These are phyloP conservation scores for Carollia perspicillata DNA, from an alignment of 2,113 vertebrate species.

Conservation along the genomic window DNA sequence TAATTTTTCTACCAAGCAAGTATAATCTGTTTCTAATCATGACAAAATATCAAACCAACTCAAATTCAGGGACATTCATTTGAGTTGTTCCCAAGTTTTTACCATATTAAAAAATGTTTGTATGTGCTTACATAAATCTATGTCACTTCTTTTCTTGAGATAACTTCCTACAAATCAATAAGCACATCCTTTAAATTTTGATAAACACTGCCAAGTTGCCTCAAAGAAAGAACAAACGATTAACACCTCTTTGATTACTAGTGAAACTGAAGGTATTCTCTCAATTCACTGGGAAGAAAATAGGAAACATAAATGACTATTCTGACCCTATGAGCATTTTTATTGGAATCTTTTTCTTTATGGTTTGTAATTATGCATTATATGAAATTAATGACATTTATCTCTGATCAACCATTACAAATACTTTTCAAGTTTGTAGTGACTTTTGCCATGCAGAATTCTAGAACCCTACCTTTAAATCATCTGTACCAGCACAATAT, in stretches of 20 bases:
- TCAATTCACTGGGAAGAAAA: background rate
- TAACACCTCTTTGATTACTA: background rate
- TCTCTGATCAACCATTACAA: background rate
- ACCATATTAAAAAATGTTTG: background rate
- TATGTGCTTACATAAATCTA: background rate
- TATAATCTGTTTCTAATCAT: background rate
- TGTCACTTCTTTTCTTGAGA: background rate
- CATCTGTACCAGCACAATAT: background rate
- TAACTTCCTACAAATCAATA: background rate
- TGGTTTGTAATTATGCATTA: background rate
- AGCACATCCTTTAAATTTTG: background rate
- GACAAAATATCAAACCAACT: background rate
- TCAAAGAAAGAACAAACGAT: background rate
- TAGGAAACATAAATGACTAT: background rate
- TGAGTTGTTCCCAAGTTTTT: background rate
- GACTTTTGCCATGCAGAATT: background rate
- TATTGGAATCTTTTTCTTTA: background rate
- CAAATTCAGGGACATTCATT: background rate
- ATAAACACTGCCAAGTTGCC: background rate
- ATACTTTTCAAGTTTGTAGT: background rate
- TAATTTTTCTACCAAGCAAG: background rate
- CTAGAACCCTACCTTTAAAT: background rate
- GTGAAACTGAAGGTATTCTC: background rate
- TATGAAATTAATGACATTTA: background rate
- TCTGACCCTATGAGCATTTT: background rate